These are phyloP conservation scores for Clamator glandarius DNA, from an alignment of 2,797 vertebrate species.

Conservation along the genomic window DNA sequence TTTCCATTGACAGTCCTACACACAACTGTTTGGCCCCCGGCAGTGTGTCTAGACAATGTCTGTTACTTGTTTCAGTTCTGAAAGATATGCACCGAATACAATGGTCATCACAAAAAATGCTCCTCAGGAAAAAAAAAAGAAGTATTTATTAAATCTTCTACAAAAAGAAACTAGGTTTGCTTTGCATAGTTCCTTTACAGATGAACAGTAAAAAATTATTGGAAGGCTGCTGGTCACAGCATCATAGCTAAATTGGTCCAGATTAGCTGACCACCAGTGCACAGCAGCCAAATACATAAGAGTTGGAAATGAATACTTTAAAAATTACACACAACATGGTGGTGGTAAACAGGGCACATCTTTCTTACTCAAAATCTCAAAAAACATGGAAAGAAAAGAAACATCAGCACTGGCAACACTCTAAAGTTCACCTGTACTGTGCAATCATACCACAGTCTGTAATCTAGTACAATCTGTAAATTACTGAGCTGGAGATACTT, in stretches of 20 bases:
- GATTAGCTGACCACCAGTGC: background rate
- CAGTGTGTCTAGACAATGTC: conserved; percentile 65
- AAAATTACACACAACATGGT: background rate
- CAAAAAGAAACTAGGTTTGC: background rate
- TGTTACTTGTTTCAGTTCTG: conserved; percentile 32
- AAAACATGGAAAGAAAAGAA: background rate
- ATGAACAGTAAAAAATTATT: background rate
- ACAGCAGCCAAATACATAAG: background rate
- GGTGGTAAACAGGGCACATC: background rate
- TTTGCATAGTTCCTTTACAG: background rate
- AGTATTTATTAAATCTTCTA: background rate
- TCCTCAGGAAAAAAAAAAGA: background rate
- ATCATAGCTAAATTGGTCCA: background rate
- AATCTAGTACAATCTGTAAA: background rate
- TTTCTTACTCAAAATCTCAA: background rate
- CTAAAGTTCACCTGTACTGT: background rate
- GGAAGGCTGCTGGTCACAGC: background rate
- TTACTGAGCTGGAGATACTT: background rate
- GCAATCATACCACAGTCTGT: background rate
- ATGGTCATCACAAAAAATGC: background rate
- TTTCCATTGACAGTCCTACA: conserved; percentile 43
- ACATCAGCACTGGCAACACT: background rate
- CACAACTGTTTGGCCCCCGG: conserved; percentile 55
- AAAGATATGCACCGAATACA: background rate
- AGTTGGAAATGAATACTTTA: background rate